Base-by-base conservation (phyloP, 2,113 vertebrate species). In the Tinamus guttatus region DNA sequence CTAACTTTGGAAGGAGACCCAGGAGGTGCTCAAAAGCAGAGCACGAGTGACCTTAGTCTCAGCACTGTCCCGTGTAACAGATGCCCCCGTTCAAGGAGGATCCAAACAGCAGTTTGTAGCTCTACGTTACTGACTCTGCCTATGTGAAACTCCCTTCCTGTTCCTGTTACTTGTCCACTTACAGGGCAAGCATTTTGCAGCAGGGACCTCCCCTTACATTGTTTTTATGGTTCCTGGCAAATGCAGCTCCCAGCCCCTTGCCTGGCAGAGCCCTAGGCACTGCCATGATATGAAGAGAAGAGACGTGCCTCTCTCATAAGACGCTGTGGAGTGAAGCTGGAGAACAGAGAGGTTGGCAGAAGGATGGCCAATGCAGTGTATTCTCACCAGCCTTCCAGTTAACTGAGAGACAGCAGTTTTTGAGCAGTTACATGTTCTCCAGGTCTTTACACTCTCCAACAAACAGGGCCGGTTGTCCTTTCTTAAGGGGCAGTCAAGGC, bases 251-350 rank as follows among this genome's bases (percentile, higher is more conserved):
- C 21, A 32, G n/a, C n/a, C 43, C 28, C 51, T 36, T 82, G 15
- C 49, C 21, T 1, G 6, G 47, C 22, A 43, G 40, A 47, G 27
- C 38, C 34, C 49, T 70, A 1, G 0, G 12, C 3, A 1, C 45
- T 75, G 56, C 49, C 56, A 41, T 6, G 22, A 38, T 27, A 38
- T 4, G 43, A 69, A 22, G 22, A 62, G 60, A 64, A 69, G 32
- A 27, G 32, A 58, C 5, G 16, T 20, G 5, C 47, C 0, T 0
- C 52, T 52, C 13, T 28, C 14, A 28, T 22, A 34, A 47, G 18
- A 74, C 45, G 56, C 40, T 14, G 47, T 13, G 0, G 7, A 64
- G 24, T 7, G 36, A 34, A 64, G 20, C 13, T 54, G 52, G 45
- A 73, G 67, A 56, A 74, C n/a, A 15, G 32, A 89, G 28, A 32